Evolutionary conservation across 2,113 vertebrate genomes (phyloP), one percentile per base, ranked within the genome.

Genomic region (Hiodon alosoides): DNA sequence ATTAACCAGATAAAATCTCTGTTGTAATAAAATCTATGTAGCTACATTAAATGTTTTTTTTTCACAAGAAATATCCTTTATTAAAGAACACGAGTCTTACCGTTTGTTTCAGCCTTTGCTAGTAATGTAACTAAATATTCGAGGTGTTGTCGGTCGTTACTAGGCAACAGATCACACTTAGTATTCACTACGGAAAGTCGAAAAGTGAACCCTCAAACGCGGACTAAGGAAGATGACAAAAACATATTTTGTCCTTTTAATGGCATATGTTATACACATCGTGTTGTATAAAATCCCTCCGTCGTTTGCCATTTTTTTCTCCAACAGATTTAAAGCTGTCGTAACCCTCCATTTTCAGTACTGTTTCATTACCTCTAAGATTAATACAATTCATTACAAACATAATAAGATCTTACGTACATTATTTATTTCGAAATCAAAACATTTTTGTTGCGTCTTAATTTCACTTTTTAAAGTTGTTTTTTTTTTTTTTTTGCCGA

Each of bases 131-230:
- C 7, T 53, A 65, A 9, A 14, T 16, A 73, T 13, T 11, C 6
- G 6, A 75, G 47, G 3, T 77, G 85, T 88, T 88, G 76, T 75
- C 17, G 17, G 0, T 2, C 3, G 88, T 89, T 84, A 66, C 91
- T 76, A 83, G 4, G 89, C 81, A 88, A 92, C 89, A 4, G 11
- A 10, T 54, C 8, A 61, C 65, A 5, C 31, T 46, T 5, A 71
- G 13, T 4, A 7, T 48, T 4, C 46, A 71, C 77, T 84, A 90
- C 81, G 81, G 89, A 61, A 3, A 68, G 14, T 0, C 62, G 67
- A 58, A 46, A 84, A 77, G 84, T 31, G 31, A 31, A 31, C 31
- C 31, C 31, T 31, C 31, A 31, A 31, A 31, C 52, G 66, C 86
- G 84, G 60, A 72, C 57, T 72, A 31, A 52, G 10, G 51, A 4